Conservation (phyloP, 2,113 vertebrate species). For the Urocolius indicus region DNA sequence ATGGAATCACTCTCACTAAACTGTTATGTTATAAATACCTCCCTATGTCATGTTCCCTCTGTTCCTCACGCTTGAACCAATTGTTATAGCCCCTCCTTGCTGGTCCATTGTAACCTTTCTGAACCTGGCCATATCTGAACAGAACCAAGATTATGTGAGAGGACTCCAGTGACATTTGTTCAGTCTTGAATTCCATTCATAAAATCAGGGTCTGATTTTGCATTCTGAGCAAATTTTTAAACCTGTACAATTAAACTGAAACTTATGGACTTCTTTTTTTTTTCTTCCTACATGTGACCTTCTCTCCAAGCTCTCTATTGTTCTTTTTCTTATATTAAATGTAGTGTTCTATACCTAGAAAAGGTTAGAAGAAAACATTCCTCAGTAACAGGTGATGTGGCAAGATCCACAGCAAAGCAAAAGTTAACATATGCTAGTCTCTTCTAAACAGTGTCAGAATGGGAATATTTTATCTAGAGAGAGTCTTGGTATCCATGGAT, state of each 20-base stretch:
- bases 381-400: neutral
- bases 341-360: neutral
- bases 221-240: neutral
- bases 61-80: neutral
- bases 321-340: neutral
- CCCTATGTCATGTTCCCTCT: neutral
- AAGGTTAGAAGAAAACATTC: neutral
- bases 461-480: neutral
- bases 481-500: neutral
- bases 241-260: neutral
- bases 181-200: neutral
- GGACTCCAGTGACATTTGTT: neutral
- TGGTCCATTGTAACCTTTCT: neutral
- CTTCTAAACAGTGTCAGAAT: neutral
- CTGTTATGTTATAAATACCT: neutral
- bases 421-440: neutral
- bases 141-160: neutral
- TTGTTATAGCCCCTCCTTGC: neutral
- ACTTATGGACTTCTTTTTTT: neutral
- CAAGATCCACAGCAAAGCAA: neutral
- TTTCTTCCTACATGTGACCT: neutral
- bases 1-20: neutral
- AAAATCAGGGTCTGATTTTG: neutral
- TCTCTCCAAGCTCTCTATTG: neutral
- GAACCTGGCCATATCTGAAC: neutral